phyloP scores from a whole-genome alignment of 2,888 invertebrate species.

The Dryocosmus kuriphilus region DNA sequence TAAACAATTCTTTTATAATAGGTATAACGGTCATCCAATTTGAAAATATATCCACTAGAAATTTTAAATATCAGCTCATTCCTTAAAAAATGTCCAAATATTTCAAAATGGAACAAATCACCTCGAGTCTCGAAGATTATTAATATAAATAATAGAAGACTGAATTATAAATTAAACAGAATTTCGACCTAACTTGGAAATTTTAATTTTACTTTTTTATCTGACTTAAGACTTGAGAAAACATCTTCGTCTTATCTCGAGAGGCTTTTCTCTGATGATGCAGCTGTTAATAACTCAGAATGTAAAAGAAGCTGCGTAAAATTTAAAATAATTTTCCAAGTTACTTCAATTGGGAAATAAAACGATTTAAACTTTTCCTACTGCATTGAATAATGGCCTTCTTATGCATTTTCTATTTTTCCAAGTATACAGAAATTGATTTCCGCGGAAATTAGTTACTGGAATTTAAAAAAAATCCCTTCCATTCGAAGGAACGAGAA shows the following conservation, averaged over 20 bases:
- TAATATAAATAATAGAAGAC: too few species aligned
- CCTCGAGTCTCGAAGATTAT: too few species aligned
- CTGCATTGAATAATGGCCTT: too few species aligned
- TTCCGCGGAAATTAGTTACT: background rate
- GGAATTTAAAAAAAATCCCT: background rate
- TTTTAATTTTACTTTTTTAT: background rate
- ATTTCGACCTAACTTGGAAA: too few species aligned
- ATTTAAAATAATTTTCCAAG: background rate
- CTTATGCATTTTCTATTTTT: too few species aligned
- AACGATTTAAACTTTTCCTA: background rate
- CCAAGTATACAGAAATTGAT: background rate
- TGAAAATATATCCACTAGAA: too few species aligned
- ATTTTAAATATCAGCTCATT: too few species aligned
- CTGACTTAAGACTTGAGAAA: background rate
- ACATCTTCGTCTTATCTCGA: slow-evolving; percentile 11
- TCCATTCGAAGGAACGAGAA: background rate
- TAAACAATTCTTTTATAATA: too few species aligned
- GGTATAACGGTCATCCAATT: too few species aligned
- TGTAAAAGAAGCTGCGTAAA: background rate
- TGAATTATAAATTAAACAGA: too few species aligned
- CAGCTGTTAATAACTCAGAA: background rate
- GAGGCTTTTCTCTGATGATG: background rate
- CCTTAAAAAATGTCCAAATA: too few species aligned
- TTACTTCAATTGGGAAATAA: background rate
- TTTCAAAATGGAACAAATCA: too few species aligned